Conservation (phyloP, 2,888 invertebrate genomes). For the Ctenicera cuprea region DNA sequence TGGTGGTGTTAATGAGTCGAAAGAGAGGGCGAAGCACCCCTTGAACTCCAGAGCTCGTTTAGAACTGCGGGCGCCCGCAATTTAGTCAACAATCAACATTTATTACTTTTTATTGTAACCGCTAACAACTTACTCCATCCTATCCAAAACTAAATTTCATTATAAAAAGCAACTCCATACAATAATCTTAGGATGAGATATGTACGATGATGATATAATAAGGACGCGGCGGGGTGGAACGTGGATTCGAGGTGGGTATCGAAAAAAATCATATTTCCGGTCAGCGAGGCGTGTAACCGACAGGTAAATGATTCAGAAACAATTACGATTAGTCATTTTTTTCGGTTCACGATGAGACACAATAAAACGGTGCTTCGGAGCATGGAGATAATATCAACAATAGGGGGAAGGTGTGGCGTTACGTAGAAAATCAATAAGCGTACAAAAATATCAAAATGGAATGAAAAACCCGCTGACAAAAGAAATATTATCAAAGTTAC, state of each 20-base stretch:
- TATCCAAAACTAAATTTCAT: slow-evolving; percentile 63
- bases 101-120: slow-evolving; percentile 63
- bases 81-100: slow-evolving; percentile 66
- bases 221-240: slow-evolving; percentile 34
- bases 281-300: slow-evolving; percentile 47
- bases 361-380: slow-evolving; percentile 19
- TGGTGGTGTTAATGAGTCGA: slow-evolving; percentile 12
- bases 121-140: slow-evolving; percentile 65
- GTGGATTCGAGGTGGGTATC: too few species aligned
- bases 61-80: slow-evolving; percentile 52
- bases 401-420: slow-evolving; percentile 12
- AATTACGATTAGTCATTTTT: slow-evolving; percentile 32
- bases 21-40: background rate
- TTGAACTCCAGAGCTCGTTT: slow-evolving; percentile 44
- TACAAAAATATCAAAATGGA: slow-evolving; percentile 51
- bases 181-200: slow-evolving; percentile 65
- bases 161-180: slow-evolving; percentile 68
- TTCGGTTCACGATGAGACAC: slow-evolving; percentile 21
- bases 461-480: slow-evolving; percentile 58
- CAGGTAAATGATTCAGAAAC: slow-evolving; percentile 35
- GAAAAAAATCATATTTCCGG: slow-evolving; percentile 24
- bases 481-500: slow-evolving; percentile 25
- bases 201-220: slow-evolving; percentile 60
- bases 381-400: slow-evolving; percentile 31
- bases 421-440: slow-evolving; percentile 44